Base-by-base conservation (phyloP, 2,888 invertebrate species). In the Epinotia ramella region DNA sequence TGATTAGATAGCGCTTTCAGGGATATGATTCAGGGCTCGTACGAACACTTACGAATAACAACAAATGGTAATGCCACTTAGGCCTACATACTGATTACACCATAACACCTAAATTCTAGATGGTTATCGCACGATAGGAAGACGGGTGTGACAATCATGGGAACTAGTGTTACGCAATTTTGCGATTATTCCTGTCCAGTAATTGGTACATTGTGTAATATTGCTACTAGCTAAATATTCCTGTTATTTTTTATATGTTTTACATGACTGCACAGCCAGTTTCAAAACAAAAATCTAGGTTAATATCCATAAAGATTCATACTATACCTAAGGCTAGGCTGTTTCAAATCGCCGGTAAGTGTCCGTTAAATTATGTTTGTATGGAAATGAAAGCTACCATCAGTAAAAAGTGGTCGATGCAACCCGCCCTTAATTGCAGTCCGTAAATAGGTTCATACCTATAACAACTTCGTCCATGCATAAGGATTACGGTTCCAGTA, bases 1-100 rank as follows among this genome's bases (percentile, higher is more conserved):
- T 85, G 94, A 94, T 94, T 89, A 94, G 94, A 94, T 93, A 93
- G 87, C 82, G 86, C 80, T 80, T 87, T 90, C 89, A 90, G 92
- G 92, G 89, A 90, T 90, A 82, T 76, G 85, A 87, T 86, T 88
- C 85, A 85, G 80, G 77, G 79, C 78, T 77, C 79, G 68, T 62
- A 44, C 65, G 68, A 57, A 44, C 62, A 59, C 63, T 62, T 57
- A 77, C 68, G 18, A 73, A 69, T 57, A 63, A 24, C 53, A 56
- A 2, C 53, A 59, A 49, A 28, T 64, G 24, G 16, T 9, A 46
- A 12, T 12, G 7, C 20, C 7, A 64, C 12, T 12, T 44, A 18
- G 20, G 20, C 20, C 7, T 0, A 40, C 40, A 2, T 40, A 33
- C 33, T 6, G 6, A 33, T 33, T 33, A 40, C 40, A 9, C 40